phyloP scores from a whole-genome alignment of 1,140 invertebrate species.

The Trissolcus basalis region DNA sequence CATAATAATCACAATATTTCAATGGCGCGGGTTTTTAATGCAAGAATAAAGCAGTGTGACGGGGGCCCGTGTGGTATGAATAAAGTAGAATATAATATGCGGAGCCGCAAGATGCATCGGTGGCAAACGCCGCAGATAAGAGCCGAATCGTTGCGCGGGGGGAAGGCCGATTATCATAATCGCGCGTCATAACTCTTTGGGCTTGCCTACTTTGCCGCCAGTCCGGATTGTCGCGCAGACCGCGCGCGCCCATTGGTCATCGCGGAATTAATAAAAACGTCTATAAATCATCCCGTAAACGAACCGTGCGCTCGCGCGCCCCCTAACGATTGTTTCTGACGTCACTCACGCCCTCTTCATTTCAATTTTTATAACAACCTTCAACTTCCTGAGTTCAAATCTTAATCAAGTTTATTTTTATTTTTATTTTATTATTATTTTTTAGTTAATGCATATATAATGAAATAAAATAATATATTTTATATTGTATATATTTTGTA shows the following conservation, averaged over 20 bases:
- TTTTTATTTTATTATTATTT: too few relatives aligned
- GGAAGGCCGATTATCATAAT: slow-evolving; percentile 75
- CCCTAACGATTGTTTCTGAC: background rate
- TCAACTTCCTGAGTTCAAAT: too few relatives aligned
- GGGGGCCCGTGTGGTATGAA: slow-evolving; percentile 58
- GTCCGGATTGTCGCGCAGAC: slow-evolving; percentile 35
- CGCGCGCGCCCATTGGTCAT: slow-evolving; percentile 17
- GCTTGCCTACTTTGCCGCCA: slow-evolving; percentile 64
- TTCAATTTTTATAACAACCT: too few relatives aligned
- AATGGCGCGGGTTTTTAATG: slow-evolving; percentile 62
- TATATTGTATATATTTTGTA: too few relatives aligned
- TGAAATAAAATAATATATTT: too few relatives aligned
- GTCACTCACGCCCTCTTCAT: too few relatives aligned
- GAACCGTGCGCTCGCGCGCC: slow-evolving; percentile 15
- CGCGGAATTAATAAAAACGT: slow-evolving; percentile 40
- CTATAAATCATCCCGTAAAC: slow-evolving; percentile 29
- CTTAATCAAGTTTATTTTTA: too few relatives aligned
- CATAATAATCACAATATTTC: slow-evolving; percentile 65
- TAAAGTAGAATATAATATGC: slow-evolving; percentile 71
- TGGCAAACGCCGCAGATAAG: slow-evolving; percentile 57
- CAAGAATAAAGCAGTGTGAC: slow-evolving; percentile 63
- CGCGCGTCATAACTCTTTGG: slow-evolving; percentile 74
- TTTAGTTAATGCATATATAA: too few relatives aligned
- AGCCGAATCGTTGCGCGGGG: slow-evolving; percentile 46
- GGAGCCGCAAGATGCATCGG: slow-evolving; percentile 57